Evolutionary conservation across 2,888 invertebrate species (phyloP).

Genomic region (Chloroclysta siterata): DNA sequence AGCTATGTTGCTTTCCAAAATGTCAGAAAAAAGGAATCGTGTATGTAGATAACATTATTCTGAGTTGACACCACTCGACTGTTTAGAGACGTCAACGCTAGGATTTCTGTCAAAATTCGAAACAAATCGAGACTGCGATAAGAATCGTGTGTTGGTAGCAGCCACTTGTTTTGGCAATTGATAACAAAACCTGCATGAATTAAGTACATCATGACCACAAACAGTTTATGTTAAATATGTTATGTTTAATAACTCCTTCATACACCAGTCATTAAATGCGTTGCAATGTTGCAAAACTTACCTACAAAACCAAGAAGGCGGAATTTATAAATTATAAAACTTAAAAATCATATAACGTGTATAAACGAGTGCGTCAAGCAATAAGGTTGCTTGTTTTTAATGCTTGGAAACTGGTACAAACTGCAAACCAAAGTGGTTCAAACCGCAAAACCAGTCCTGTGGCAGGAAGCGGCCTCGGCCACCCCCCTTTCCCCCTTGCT

Average conservation of each 20-base stretch:
- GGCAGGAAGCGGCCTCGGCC: slow-evolving; percentile 82
- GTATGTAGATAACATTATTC: no score
- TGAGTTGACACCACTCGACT: no score
- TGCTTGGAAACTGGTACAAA: slow-evolving; percentile 79
- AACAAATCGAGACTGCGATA: no score
- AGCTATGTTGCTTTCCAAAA: no score
- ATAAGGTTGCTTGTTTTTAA: slow-evolving; percentile 69
- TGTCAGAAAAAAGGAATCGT: no score
- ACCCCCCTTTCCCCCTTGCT: slow-evolving; percentile 43
- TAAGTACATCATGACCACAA: no score
- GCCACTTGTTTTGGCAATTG: no score
- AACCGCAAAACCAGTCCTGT: slow-evolving; percentile 79
- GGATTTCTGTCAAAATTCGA: no score
- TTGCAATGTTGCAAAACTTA: slow-evolving; percentile 4
- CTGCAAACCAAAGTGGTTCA: slow-evolving; percentile 81
- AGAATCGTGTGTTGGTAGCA: no score
- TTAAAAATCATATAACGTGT: slow-evolving; percentile 32
- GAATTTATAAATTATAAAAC: slow-evolving; percentile 23
- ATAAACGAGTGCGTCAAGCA: slow-evolving; percentile 53
- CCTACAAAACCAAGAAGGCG: slow-evolving; percentile 29
- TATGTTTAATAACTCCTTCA: slow-evolving; percentile 2
- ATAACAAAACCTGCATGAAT: no score
- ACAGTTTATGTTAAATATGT: no score
- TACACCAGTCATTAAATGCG: slow-evolving; percentile 14
- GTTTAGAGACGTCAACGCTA: no score